Evolutionary conservation across 1,140 invertebrate genomes (phyloP), one percentile per base, ranked within the genome.

Genomic region (Conus betulinus): DNA sequence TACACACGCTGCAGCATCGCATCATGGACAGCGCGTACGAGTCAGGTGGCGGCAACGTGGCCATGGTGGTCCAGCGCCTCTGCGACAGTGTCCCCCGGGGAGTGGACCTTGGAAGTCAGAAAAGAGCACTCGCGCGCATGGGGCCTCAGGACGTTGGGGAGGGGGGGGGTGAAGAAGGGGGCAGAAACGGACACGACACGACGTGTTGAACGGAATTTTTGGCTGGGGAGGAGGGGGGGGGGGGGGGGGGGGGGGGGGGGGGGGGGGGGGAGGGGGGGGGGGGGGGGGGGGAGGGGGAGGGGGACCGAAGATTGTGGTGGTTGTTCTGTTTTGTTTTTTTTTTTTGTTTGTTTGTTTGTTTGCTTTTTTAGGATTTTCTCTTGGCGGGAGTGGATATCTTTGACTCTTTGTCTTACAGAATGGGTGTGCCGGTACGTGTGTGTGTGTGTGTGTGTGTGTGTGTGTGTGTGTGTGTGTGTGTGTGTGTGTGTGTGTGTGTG

Each of bases 21-120:
- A 52, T 84, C n/a, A 25, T 53, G 82, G 53, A 60, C 82, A 84
- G 82, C 57, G 55, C 17, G 20, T 84, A 23, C 67, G 67, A 71
- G 6, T 71, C 67, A 17, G 67, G 67, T 4, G 67, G 67, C 23
- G 67, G 67, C 20, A 71, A 20, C 23, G 67, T 23, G 79, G 20
- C 51, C 5, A 39, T 23, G 39, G 17, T 81, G 39, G 51, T 81
- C 25, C 76, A 78, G n/a, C 39, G 15, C 57, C 13, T 13, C 23
- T 8, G 13, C 52, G 10, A 17, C 57, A n/a, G 51, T 11, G 1
- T 4, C 10, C 23, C 6, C n/a, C 5, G 20, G 53, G 82, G 17
- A 27, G 23, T 23, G 23, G 81, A 39, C 39, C 39, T 39, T 23
- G 55, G 53, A 20, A 25, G 81, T 55, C 13, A 52, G 23, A 1